Percentiles rank a stretch among this genome's conserved stretches.
phyloP scores from a whole-genome alignment of 2,797 vertebrate genomes.

The Helostoma temminkii region DNA sequence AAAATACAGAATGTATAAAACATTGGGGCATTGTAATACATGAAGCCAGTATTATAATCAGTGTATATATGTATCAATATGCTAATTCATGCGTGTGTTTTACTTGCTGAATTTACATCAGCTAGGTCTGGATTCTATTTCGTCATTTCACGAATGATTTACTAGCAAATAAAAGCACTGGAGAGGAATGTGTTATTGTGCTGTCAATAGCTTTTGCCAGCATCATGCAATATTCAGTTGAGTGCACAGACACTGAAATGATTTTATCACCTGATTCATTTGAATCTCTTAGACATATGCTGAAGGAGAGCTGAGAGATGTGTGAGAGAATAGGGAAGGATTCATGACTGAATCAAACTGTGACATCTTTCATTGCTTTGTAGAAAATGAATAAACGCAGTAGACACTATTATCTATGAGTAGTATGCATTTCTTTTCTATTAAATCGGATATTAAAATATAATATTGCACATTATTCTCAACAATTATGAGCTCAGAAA shows the following conservation, averaged over 20 bases:
- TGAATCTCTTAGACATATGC: constrained; percentile 39
- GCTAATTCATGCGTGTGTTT: constrained; percentile 36
- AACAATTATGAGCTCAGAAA: too few species aligned
- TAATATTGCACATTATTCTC: too few species aligned
- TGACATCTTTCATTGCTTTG: constrained; percentile 3
- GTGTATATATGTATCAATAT: constrained; percentile 4
- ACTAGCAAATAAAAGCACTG: constrained; percentile 61
- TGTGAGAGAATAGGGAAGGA: neutral
- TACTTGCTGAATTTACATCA: constrained; percentile 48
- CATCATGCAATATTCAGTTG: constrained; percentile 72
- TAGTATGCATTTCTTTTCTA: too few species aligned
- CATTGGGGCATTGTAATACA: constrained; percentile 20
- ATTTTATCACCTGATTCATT: constrained; percentile 69
- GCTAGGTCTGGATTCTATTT: constrained; percentile 22
- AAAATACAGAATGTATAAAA: constrained; percentile 9
- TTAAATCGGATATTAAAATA: too few species aligned
- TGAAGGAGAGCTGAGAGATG: constrained; percentile 28
- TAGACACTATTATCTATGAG: too few species aligned
- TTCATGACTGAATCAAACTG: constrained; percentile 29
- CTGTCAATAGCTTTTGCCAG: constrained; percentile 45
- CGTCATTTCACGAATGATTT: constrained; percentile 54
- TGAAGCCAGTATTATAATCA: constrained; percentile 3
- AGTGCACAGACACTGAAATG: constrained; percentile 61
- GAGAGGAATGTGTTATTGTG: constrained; percentile 36
- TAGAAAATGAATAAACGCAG: constrained; percentile 4